phyloP scores from a whole-genome alignment of 2,888 invertebrate species.

The Drosophila tanythrix region DNA sequence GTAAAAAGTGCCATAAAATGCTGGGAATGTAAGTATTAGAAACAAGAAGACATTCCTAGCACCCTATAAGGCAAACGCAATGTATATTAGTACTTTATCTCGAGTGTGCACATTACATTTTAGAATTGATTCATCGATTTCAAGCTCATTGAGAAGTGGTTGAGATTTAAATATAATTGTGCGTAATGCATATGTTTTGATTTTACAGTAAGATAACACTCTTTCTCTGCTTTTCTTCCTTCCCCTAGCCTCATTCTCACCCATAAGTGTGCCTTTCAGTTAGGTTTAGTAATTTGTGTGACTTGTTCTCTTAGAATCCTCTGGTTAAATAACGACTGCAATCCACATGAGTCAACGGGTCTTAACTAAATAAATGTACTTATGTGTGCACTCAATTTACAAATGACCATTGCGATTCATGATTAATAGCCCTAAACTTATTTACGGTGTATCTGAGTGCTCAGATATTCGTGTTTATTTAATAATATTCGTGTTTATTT shows the following conservation, averaged over 20 bases:
- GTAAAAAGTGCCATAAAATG: constrained; percentile 19
- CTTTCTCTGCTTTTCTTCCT: neutral
- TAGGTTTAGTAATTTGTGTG: neutral
- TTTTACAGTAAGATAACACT: neutral
- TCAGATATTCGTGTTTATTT: too few relatives aligned
- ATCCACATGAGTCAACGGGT: neutral
- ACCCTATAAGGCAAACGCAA: neutral
- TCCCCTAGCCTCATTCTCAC: neutral
- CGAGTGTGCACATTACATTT: too few relatives aligned
- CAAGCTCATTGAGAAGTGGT: neutral
- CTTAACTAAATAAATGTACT: neutral
- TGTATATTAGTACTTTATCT: neutral
- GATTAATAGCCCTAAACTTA: neutral
- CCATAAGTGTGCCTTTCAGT: neutral
- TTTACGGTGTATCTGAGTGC: neutral
- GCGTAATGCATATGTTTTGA: neutral
- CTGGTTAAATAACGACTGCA: neutral
- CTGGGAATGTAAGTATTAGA: neutral
- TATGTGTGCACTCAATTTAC: neutral
- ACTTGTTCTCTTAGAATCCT: neutral
- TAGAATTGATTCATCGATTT: neutral
- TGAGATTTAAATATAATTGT: neutral
- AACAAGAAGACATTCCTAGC: neutral
- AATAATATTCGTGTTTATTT: neutral
- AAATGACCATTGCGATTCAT: neutral